phyloP scores from a whole-genome alignment of 2,888 invertebrate species.

The Dicranocentrus wangi region DNA sequence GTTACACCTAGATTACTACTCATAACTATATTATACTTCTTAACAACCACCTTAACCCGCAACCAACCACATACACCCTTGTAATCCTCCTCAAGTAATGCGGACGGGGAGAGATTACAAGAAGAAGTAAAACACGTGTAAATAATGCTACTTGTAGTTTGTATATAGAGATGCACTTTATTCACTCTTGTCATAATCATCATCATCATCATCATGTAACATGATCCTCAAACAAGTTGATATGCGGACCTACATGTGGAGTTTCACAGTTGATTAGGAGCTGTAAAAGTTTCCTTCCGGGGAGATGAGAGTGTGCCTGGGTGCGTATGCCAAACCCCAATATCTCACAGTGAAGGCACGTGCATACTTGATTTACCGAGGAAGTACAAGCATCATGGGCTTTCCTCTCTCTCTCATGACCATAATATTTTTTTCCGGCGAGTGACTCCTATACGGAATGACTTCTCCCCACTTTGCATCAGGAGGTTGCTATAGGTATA shows the following conservation, averaged over 20 bases:
- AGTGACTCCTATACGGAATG: not conserved
- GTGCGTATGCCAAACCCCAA: conserved; percentile 29
- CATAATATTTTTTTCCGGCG: conserved; percentile 53
- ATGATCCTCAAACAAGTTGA: not conserved
- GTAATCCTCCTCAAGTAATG: too few relatives aligned
- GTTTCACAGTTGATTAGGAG: conserved; percentile 67
- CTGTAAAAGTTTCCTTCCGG: conserved; percentile 65
- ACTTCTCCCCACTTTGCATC: not conserved
- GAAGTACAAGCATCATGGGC: conserved; percentile 32
- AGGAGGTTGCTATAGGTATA: too few relatives aligned
- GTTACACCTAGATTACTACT: not conserved
- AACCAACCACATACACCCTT: too few relatives aligned
- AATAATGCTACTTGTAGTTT: too few relatives aligned
- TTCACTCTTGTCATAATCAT: too few relatives aligned
- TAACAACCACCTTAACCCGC: too few relatives aligned
- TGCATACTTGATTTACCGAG: conserved; percentile 57
- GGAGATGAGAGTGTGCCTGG: conserved; percentile 43
- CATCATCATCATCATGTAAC: not conserved
- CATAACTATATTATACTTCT: not conserved
- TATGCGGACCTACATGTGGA: not conserved
- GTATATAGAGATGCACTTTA: too few relatives aligned
- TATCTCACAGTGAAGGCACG: conserved; percentile 43
- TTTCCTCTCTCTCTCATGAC: conserved; percentile 25
- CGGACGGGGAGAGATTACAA: too few relatives aligned
- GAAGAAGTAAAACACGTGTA: too few relatives aligned